Evolutionary conservation across 2,113 vertebrate species (phyloP).

Genomic region (Limanda limanda): DNA sequence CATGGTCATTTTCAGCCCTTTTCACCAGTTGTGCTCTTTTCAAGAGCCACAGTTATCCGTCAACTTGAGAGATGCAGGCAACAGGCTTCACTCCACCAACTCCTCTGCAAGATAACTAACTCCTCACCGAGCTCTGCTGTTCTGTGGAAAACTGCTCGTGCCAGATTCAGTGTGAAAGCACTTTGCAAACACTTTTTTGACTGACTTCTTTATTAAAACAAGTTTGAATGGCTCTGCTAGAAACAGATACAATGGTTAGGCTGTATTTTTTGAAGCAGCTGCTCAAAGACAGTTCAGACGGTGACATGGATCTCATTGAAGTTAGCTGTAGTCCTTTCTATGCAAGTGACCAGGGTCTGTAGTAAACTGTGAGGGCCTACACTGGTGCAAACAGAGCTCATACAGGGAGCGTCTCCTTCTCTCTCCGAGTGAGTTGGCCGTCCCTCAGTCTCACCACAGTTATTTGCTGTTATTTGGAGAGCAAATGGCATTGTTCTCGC

Average conservation of each 20-base stretch:
- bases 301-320: too few species aligned
- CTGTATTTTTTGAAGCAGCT: background rate
- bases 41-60: background rate
- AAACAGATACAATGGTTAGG: background rate
- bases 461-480: conserved; percentile 55
- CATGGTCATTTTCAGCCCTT: background rate
- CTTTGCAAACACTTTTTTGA: background rate
- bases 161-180: background rate
- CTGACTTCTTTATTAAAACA: background rate
- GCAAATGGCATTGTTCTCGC: conserved; percentile 43
- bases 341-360: background rate
- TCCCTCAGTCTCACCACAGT: conserved; percentile 38
- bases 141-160: background rate
- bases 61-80: background rate
- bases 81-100: background rate
- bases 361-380: conserved; percentile 24
- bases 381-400: conserved; percentile 19
- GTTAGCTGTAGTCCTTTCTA: too few species aligned
- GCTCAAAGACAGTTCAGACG: background rate
- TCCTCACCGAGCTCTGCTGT: background rate
- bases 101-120: background rate
- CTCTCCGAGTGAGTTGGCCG: conserved; percentile 20
- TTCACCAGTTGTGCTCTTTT: background rate
- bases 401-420: conserved; percentile 42
- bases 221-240: background rate